Percentiles rank a stretch among this genome's conserved stretches.
These are phyloP conservation scores for Agapornis canus DNA, from an alignment of 2,797 vertebrate genomes.

Conservation along the genomic window DNA sequence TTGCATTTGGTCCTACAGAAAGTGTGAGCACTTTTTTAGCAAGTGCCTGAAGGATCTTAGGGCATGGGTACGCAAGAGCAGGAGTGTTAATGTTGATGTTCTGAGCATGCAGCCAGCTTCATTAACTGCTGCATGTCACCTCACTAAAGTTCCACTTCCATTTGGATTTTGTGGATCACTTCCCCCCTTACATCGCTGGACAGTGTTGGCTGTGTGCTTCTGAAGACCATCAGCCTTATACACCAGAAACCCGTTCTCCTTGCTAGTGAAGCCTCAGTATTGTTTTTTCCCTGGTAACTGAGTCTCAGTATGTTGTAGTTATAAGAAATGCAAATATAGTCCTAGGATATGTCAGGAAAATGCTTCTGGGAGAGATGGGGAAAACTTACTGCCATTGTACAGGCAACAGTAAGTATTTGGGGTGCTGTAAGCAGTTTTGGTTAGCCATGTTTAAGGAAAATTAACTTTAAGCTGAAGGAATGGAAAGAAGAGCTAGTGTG, in stretches of 20 bases:
- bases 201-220: not conserved
- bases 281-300: not conserved
- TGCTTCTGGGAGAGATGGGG: not conserved
- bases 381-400: not conserved
- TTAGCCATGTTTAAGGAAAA: not conserved
- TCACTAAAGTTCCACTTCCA: not conserved
- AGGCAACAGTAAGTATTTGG: not conserved
- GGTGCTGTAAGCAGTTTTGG: not conserved
- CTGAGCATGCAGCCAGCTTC: not conserved
- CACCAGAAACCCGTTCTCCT: not conserved
- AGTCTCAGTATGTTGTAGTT: not conserved
- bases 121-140: not conserved
- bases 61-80: not conserved
- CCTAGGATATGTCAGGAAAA: not conserved
- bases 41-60: not conserved
- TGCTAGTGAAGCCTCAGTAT: not conserved
- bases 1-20: not conserved
- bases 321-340: not conserved
- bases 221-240: fast-evolving
- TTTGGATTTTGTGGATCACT: not conserved
- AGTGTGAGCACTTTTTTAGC: not conserved
- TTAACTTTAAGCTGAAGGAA: not conserved
- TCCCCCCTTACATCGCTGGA: fast-evolving
- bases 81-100: not conserved
- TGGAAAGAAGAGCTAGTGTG: not conserved